A percentile compares a stretch with the other conserved stretches of the same genome.
Conservation (phyloP, 2,888 invertebrate genomes). For the Hymenopus coronatus region DNA sequence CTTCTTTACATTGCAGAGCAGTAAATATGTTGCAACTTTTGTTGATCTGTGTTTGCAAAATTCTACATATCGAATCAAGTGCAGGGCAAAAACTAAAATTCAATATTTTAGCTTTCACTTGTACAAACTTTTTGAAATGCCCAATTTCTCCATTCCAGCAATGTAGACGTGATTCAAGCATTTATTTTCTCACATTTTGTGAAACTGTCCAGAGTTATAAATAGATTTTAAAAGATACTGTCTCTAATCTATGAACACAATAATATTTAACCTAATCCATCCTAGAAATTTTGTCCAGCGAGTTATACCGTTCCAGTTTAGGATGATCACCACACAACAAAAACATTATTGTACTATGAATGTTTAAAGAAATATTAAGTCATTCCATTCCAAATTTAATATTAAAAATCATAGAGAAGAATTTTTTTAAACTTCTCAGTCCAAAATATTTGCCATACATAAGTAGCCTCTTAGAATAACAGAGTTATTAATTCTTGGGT, state of each 20-base stretch:
- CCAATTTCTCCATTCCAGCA: conserved; percentile 2
- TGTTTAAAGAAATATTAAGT: conserved; percentile 19
- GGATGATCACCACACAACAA: conserved; percentile 14
- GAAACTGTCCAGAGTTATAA: conserved; percentile 24
- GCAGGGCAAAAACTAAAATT: conserved; percentile 3
- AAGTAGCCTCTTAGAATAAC: conserved; percentile 10
- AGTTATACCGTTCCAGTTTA: conserved; percentile 30
- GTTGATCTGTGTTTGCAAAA: neutral
- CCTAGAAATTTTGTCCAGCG: conserved; percentile 32
- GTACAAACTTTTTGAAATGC: conserved; percentile 10
- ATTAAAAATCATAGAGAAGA: conserved; percentile 17
- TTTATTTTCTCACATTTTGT: conserved; percentile 24
- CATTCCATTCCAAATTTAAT: conserved; percentile 27
- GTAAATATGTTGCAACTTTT: neutral
- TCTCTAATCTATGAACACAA: conserved; percentile 21
- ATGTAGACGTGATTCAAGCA: conserved; percentile 7
- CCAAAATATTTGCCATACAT: conserved; percentile 29
- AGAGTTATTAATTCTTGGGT: conserved; percentile 6
- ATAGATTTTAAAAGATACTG: conserved; percentile 15
- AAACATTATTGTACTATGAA: conserved; percentile 12
- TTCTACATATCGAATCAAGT: conserved; percentile 12
- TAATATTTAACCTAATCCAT: conserved; percentile 32
- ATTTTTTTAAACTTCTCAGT: conserved; percentile 27
- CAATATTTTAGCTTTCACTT: conserved; percentile 19
- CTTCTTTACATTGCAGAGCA: neutral